Evolutionary conservation across 2,113 vertebrate genomes (phyloP), one percentile per base, ranked within the genome.

Genomic region (Ceuthmochares aereus): DNA sequence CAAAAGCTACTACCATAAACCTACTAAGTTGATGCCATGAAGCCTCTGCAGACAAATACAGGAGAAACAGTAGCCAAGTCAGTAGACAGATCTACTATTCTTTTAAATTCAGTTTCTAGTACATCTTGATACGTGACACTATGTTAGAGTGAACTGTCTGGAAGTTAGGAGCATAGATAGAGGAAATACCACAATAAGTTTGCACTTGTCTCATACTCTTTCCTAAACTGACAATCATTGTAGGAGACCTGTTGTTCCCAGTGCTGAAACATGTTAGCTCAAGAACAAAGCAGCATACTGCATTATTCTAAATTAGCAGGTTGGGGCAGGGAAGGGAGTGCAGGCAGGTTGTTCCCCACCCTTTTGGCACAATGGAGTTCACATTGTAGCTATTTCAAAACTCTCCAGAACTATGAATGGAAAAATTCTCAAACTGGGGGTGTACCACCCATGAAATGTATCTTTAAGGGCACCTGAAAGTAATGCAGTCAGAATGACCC

Each of bases 31-130:
- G 75, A 43, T 40, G 22, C 4, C 23, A 34, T 12, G 16, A 23
- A 40, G 45, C 29, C 27, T 59, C 84, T 52, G 40, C 32, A 87
- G 59, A 26, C 5, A 59, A n/a, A n/a, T 36, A 32, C 19, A 84
- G 36, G 12, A 72, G 6, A 14, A 79, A 52, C 7, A 47, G 14
- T n/a, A 70, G 23, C 32, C 32, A 80, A 76, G 14, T 58, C 55
- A 81, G 12, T 12, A 22, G n/a, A 52, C 36, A 10, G 32, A 51
- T 27, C 11, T 55, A 17, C 4, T 7, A 20, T 63, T 79, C 32
- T 47, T 89, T 84, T 40, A 78, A 87, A 75, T 78, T 92, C 32
- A 42, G 7, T 55, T 92, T 88, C 63, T 80, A n/a, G 13, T 77
- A 51, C 37, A 30, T 64, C 40, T 78, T 74, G 42, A 22, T 42